Percentiles rank a stretch among this genome's conserved stretches.
Conservation (phyloP, 2,888 invertebrate species). For the Nudaria mundana region DNA sequence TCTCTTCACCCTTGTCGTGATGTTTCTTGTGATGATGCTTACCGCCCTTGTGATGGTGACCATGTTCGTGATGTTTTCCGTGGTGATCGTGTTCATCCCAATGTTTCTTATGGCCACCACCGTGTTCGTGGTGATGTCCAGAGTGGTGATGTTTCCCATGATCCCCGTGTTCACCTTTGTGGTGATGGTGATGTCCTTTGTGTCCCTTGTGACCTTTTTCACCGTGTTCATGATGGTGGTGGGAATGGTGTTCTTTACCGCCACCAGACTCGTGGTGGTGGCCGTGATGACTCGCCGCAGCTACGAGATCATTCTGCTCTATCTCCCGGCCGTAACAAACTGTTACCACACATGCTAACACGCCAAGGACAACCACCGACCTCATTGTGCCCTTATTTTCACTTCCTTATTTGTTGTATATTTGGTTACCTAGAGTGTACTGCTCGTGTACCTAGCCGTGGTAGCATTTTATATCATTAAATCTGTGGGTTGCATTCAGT, state of each 20-base stretch:
- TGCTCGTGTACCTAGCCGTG: conserved; percentile 54
- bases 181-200: conserved; percentile 88
- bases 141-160: conserved; percentile 89
- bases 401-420: conserved; percentile 50
- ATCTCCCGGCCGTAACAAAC: conserved; percentile 63
- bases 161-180: conserved; percentile 88
- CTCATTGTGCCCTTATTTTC: conserved; percentile 52
- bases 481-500: conserved; percentile 66
- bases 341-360: conserved; percentile 59
- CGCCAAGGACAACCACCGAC: conserved; percentile 69
- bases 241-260: conserved; percentile 84
- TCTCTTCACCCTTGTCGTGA: conserved; percentile 92
- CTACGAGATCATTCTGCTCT: conserved; percentile 66
- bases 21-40: conserved; percentile 91
- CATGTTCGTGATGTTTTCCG: conserved; percentile 88
- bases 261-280: conserved; percentile 84
- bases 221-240: conserved; percentile 86
- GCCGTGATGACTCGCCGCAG: conserved; percentile 73
- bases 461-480: conserved; percentile 73
- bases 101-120: conserved; percentile 90
- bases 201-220: conserved; percentile 90
- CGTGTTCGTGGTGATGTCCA: conserved; percentile 88
- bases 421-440: conserved; percentile 63
- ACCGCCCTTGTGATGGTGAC: conserved; percentile 89
- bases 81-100: conserved; percentile 88